These are phyloP conservation scores for Conopomorpha cramerella DNA, from an alignment of 1,140 invertebrate species.

Conservation along the genomic window DNA sequence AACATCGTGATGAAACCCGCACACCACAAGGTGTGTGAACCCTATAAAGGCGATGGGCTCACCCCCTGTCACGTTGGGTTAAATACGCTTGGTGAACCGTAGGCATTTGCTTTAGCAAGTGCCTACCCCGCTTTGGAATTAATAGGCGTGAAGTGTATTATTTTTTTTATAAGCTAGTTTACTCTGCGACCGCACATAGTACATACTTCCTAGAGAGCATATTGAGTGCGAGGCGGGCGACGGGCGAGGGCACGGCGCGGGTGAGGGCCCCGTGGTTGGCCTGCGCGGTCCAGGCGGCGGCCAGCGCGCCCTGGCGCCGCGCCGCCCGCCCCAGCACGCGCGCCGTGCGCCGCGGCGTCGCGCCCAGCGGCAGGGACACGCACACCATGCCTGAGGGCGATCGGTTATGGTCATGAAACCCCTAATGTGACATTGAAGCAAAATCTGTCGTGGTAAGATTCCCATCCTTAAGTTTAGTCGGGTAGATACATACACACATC, in stretches of 20 bases:
- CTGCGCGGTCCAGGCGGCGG: constrained; percentile 70
- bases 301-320: constrained; percentile 68
- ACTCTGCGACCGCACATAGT: neutral
- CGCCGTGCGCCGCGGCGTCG: constrained; percentile 56
- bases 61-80: too few species aligned
- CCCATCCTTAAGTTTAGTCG: too few species aligned
- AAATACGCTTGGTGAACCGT: too few species aligned
- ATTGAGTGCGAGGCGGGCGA: constrained; percentile 71
- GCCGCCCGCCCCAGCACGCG: constrained; percentile 65
- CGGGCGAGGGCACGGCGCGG: constrained; percentile 67
- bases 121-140: neutral
- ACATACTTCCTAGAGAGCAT: constrained; percentile 68
- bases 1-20: too few species aligned
- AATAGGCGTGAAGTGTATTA: neutral
- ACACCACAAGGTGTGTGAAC: too few species aligned
- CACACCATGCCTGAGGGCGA: constrained; percentile 64
- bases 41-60: too few species aligned
- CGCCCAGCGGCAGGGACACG: constrained; percentile 61
- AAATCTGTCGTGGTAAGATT: too few species aligned
- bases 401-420: too few species aligned
- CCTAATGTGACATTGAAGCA: too few species aligned
- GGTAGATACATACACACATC: too few species aligned
- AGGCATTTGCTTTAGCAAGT: too few species aligned
- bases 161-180: neutral
- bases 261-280: constrained; percentile 70